These are phyloP conservation scores for Saimiri boliviensis DNA, from an alignment of 2,113 vertebrate genomes.

Conservation along the genomic window DNA sequence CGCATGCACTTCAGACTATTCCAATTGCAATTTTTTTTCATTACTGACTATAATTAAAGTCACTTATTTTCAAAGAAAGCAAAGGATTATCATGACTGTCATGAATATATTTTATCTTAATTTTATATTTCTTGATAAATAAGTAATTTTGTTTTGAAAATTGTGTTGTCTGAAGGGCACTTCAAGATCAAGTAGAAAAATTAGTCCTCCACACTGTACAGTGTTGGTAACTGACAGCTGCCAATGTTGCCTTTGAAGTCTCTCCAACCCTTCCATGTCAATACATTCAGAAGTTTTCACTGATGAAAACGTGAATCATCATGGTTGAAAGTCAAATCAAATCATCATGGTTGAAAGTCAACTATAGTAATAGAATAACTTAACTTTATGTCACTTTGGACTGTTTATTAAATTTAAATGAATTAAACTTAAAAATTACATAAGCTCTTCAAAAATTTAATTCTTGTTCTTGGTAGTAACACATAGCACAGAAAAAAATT, in stretches of 20 bases:
- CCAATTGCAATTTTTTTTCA: background rate
- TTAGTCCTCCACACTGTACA: background rate
- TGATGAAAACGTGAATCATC: background rate
- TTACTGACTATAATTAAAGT: slow-evolving; percentile 44
- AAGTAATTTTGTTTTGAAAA: slow-evolving; percentile 5
- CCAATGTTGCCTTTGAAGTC: background rate
- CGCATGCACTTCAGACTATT: background rate
- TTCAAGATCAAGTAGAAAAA: background rate
- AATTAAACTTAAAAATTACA: background rate
- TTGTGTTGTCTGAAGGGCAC: background rate
- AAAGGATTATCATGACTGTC: background rate
- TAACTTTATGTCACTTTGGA: background rate
- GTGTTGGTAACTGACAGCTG: background rate
- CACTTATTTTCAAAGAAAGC: background rate
- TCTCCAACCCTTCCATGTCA: background rate
- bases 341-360: background rate
- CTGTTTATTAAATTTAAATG: background rate
- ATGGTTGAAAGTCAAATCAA: background rate
- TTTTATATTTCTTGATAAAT: slow-evolving; percentile 2
- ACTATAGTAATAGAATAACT: background rate
- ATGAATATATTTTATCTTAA: background rate
- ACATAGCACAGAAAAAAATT: background rate
- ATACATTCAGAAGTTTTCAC: background rate
- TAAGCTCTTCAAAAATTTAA: background rate
- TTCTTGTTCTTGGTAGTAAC: background rate